Evolutionary conservation across 2,113 vertebrate genomes (phyloP).

Genomic region (Clarias magur): DNA sequence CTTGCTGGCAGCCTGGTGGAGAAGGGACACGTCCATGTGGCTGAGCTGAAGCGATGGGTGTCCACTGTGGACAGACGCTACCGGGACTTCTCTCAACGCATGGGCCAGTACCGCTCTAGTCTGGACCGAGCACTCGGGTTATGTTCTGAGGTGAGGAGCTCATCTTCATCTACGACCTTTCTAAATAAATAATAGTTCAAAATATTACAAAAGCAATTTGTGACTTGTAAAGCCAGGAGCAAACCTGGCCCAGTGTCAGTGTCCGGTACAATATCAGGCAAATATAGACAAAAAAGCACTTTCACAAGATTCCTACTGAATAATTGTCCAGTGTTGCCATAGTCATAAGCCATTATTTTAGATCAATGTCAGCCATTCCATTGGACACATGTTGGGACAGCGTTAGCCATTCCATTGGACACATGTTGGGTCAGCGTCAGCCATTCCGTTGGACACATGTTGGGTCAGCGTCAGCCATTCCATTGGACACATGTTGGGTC

Average conservation of each 20-base stretch:
- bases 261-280: not conserved
- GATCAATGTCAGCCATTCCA: no score
- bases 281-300: not conserved
- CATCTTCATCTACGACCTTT: not conserved
- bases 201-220: not conserved
- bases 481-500: not conserved
- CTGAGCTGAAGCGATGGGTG: conserved; percentile 94
- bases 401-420: no score
- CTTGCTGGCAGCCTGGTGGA: conserved; percentile 95
- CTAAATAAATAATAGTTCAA: not conserved
- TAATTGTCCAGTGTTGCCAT: not conserved
- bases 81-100: conserved; percentile 91
- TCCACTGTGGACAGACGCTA: conserved; percentile 93
- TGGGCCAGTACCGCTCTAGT: conserved; percentile 91
- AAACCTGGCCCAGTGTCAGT: not conserved
- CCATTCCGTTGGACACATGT: no score
- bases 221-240: not conserved
- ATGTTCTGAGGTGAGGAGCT: conserved; percentile 82
- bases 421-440: no score
- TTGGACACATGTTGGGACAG: no score
- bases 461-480: not conserved
- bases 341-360: no score
- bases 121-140: conserved; percentile 91
- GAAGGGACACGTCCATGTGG: conserved; percentile 92
- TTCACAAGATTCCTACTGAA: not conserved